A percentile compares a stretch with the other conserved stretches of the same genome.
Conservation (phyloP, 30 jellyfish, hydroid and myxozoan species). For the Aurelia aurita region DNA sequence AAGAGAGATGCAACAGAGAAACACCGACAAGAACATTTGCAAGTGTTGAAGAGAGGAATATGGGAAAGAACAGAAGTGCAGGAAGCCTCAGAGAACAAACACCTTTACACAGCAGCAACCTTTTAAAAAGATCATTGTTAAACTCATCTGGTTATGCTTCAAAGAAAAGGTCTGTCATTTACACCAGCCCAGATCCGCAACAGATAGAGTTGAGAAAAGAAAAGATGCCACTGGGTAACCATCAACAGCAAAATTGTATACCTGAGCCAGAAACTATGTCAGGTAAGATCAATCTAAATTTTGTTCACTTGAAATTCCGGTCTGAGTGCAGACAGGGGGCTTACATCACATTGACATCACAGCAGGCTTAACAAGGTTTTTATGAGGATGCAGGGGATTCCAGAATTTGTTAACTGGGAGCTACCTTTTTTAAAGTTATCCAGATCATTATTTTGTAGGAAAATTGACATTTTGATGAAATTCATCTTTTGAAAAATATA, state of each 20-base stretch:
- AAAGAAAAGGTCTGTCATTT: conserved; percentile 36
- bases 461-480: no score
- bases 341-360: no score
- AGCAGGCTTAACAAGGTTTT: no score
- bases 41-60: neutral
- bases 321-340: no score
- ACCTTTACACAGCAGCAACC: neutral
- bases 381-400: no score
- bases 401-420: no score
- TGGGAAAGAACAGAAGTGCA: no score
- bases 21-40: neutral
- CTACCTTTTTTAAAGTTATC: no score
- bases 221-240: neutral
- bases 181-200: conserved; percentile 49
- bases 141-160: conserved; percentile 8
- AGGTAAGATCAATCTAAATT: no score
- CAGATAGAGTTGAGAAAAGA: neutral
- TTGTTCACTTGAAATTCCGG: no score
- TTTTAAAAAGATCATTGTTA: conserved; percentile 18
- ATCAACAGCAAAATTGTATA: neutral
- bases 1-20: neutral
- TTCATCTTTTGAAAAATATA: no score
- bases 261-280: neutral
- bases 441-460: no score
- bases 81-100: neutral